phyloP scores from a whole-genome alignment of 2,888 invertebrate species.

The Andrena minutula region DNA sequence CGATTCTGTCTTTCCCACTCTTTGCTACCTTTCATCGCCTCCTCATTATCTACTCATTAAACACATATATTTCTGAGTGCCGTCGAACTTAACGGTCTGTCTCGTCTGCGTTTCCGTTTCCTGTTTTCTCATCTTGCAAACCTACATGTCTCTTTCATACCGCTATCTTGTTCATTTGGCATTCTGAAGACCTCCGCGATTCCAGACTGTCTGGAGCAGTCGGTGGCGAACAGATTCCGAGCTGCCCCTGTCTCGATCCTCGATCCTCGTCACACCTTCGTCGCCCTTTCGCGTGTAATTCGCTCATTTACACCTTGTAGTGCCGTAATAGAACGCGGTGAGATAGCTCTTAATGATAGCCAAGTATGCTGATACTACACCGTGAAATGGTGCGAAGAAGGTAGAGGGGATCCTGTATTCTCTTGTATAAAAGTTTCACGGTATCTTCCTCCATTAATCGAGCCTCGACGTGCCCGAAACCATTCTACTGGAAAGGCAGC shows the following conservation, averaged over 20 bases:
- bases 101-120: slow-evolving; percentile 1
- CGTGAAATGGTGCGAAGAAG: neutral
- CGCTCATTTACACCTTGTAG: slow-evolving; percentile 34
- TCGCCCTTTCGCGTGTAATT: slow-evolving; percentile 14
- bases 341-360: slow-evolving; percentile 1
- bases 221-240: neutral
- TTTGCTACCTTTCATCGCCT: neutral
- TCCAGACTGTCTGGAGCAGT: neutral
- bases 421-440: neutral
- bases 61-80: neutral
- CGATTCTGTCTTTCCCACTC: neutral
- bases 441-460: neutral
- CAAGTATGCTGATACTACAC: neutral
- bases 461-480: neutral
- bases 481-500: neutral
- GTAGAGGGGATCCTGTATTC: too few species aligned
- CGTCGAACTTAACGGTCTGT: slow-evolving; percentile 41
- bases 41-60: neutral
- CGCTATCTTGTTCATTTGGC: neutral
- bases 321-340: neutral
- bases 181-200: neutral
- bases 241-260: neutral
- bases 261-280: neutral
- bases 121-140: neutral
- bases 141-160: neutral